phyloP scores from a whole-genome alignment of 1,140 invertebrate species.

The Chironomus tepperi region DNA sequence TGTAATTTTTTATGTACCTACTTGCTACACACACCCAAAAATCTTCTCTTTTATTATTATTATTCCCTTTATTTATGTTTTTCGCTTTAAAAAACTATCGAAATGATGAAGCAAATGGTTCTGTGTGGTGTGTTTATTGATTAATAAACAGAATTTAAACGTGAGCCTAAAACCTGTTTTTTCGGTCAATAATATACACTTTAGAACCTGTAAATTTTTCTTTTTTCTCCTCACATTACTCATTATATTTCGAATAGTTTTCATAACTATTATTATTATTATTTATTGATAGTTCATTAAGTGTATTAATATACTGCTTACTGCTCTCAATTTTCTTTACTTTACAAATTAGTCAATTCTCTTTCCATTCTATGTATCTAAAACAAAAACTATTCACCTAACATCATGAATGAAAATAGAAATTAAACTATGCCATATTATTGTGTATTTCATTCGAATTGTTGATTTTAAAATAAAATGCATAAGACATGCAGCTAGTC shows the following conservation, averaged over 20 bases:
- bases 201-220: constrained; percentile 1
- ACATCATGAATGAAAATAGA: no score
- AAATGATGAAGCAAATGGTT: neutral
- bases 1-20: neutral
- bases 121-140: neutral
- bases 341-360: neutral
- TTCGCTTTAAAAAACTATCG: neutral
- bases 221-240: neutral
- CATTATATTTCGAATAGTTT: constrained; percentile 1
- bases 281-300: neutral
- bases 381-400: no score
- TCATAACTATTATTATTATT: neutral
- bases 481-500: no score
- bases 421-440: no score
- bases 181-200: constrained; percentile 2
- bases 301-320: neutral
- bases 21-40: constrained; percentile 1
- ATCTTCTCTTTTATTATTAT: neutral
- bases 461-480: no score
- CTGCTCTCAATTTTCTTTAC: neutral
- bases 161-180: constrained; percentile 2
- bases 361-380: neutral
- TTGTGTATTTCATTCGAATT: no score
- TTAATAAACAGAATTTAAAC: neutral
- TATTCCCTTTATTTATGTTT: constrained; percentile 9